Evolutionary conservation across 1,140 invertebrate genomes (phyloP).

Genomic region (Tetraneura akinire): DNA sequence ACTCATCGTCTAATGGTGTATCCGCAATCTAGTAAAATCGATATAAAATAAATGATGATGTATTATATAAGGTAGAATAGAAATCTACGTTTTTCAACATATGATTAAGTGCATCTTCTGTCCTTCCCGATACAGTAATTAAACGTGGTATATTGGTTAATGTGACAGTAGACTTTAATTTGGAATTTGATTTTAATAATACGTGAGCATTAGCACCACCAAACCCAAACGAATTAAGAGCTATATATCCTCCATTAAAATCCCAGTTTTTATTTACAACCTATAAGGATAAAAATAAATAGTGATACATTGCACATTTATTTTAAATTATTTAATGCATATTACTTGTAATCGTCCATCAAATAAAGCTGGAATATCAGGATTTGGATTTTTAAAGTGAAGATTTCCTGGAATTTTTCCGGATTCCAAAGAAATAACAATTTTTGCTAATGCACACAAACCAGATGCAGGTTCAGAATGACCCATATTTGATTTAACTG

Average conservation of each 20-base stretch:
- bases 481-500: constrained; percentile 97
- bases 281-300: constrained; percentile 56
- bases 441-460: constrained; percentile 84
- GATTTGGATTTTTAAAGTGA: constrained; percentile 84
- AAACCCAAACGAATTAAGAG: constrained; percentile 95
- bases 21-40: constrained; percentile 57
- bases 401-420: constrained; percentile 87
- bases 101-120: constrained; percentile 74
- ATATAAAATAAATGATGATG: not conserved
- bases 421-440: constrained; percentile 87
- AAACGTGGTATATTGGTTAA: constrained; percentile 68
- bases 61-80: not conserved
- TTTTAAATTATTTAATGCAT: constrained; percentile 3
- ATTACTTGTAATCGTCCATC: constrained; percentile 80
- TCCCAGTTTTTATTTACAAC: constrained; percentile 78
- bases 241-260: constrained; percentile 84
- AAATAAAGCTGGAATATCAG: constrained; percentile 80
- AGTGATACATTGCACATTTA: not conserved
- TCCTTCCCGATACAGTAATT: constrained; percentile 79
- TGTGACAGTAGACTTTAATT: constrained; percentile 66
- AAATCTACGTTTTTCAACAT: constrained; percentile 66
- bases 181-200: constrained; percentile 77
- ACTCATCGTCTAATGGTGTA: constrained; percentile 71
- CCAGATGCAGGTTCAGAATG: constrained; percentile 94
- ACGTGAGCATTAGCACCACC: constrained; percentile 95